Conservation (phyloP, 2,113 vertebrate species). For the Serinus canaria region DNA sequence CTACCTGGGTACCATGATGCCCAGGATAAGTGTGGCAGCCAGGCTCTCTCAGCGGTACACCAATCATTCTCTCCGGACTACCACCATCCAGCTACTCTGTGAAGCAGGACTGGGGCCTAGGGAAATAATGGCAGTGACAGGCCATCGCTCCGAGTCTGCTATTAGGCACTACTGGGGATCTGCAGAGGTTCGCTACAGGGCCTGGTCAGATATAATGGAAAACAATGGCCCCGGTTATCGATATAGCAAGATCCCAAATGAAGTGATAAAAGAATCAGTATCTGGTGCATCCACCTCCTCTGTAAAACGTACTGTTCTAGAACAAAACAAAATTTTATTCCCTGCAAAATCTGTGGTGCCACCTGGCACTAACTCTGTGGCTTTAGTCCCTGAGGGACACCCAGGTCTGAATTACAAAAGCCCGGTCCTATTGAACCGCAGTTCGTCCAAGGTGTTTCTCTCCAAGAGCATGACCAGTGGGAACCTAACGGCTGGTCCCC, state of each 20-base stretch:
- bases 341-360: neutral
- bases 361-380: neutral
- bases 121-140: conserved; percentile 65
- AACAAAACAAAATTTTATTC: conserved; percentile 31
- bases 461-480: neutral
- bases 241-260: conserved; percentile 24
- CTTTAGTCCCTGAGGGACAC: neutral
- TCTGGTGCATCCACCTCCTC: neutral
- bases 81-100: conserved; percentile 63
- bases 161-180: conserved; percentile 61
- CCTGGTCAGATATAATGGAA: conserved; percentile 49
- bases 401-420: neutral
- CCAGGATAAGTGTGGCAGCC: conserved; percentile 64
- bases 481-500: neutral
- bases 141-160: conserved; percentile 48
- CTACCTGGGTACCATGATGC: conserved; percentile 68
- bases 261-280: neutral
- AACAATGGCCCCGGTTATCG: neutral
- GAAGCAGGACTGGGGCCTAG: conserved; percentile 67
- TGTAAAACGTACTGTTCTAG: neutral
- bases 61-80: conserved; percentile 67
- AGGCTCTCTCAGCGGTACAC: conserved; percentile 64
- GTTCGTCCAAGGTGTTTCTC: neutral
- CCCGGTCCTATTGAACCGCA: neutral
- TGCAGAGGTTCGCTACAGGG: conserved; percentile 54